Evolutionary conservation across 2,888 invertebrate genomes (phyloP).

Genomic region (Ditylenchus weischeri): DNA sequence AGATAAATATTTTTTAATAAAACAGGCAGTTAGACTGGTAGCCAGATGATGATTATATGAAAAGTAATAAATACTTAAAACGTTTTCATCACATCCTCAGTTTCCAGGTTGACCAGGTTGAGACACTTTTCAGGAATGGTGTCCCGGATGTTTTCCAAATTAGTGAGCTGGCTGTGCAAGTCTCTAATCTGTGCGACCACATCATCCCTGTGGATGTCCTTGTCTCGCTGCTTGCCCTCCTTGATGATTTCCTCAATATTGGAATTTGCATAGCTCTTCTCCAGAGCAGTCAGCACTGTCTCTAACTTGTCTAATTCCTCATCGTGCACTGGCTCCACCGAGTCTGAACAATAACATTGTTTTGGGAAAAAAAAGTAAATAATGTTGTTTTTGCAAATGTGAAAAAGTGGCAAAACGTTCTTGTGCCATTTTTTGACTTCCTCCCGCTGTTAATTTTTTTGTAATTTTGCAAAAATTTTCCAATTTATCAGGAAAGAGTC

Average conservation of each 20-base stretch:
- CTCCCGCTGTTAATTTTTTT: no score
- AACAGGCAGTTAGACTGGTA: conserved; percentile 7
- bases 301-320: conserved; percentile 60
- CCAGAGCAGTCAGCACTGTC: conserved; percentile 43
- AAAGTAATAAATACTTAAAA: no score
- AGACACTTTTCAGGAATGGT: conserved; percentile 76
- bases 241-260: background rate
- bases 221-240: conserved; percentile 4
- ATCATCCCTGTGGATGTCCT: conserved; percentile 18
- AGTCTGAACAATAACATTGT: conserved; percentile 34
- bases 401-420: no score
- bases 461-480: no score
- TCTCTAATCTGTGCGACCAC: conserved; percentile 35
- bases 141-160: conserved; percentile 76
- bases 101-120: conserved; percentile 60
- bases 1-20: background rate
- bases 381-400: no score
- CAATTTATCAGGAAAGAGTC: no score
- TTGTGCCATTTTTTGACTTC: no score
- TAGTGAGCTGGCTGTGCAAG: conserved; percentile 33
- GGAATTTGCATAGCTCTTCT: conserved; percentile 23
- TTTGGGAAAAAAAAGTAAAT: no score
- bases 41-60: no score
- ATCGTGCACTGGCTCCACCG: conserved; percentile 51
- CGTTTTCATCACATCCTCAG: no score